Conservation (phyloP, 2,113 vertebrate species). For the Phyllopteryx taeniolatus region DNA sequence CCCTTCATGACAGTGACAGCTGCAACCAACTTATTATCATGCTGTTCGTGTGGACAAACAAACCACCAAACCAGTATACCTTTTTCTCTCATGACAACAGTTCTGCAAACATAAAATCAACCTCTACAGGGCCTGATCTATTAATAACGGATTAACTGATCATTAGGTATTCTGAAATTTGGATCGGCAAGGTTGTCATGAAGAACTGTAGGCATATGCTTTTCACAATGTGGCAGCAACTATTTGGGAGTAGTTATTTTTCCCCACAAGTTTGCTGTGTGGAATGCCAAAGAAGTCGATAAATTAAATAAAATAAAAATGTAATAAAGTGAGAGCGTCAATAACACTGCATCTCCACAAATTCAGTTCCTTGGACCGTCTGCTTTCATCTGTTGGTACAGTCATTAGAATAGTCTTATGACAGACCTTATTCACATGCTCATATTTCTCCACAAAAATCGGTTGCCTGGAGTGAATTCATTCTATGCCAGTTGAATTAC, state of each 20-base stretch:
- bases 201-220: background rate
- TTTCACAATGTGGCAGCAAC: background rate
- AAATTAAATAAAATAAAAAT: background rate
- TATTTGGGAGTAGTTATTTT: background rate
- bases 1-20: constrained; percentile 16
- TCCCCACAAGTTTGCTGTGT: background rate
- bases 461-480: background rate
- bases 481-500: background rate
- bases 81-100: background rate
- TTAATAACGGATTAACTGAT: background rate
- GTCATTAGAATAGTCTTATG: background rate
- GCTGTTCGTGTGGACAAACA: background rate
- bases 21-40: constrained; percentile 4
- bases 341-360: background rate
- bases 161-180: background rate
- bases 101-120: background rate
- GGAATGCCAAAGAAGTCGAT: background rate
- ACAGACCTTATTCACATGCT: background rate
- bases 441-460: background rate
- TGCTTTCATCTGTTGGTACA: constrained; percentile 5
- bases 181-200: background rate
- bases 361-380: background rate
- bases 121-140: background rate
- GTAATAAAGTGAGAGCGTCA: background rate
- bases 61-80: background rate